Evolutionary conservation across 1,140 invertebrate species (phyloP), one percentile per base, ranked within the genome.

Genomic region (Apis laboriosa): DNA sequence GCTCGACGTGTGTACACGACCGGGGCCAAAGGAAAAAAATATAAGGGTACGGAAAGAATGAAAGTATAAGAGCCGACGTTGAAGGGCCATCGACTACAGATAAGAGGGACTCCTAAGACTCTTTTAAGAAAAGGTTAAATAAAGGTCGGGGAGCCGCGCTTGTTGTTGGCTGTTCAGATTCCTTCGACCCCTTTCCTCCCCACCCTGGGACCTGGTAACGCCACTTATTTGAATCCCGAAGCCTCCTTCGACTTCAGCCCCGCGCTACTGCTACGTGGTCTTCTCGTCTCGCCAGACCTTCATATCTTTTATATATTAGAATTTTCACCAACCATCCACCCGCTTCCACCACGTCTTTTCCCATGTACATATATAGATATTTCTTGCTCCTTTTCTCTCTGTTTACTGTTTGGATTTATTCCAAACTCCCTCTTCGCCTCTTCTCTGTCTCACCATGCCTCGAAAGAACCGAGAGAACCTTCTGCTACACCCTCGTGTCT

Each of bases 91-190:
- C 92, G 92, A 93, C 90, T 86, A 78, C 89, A 90, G 92, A 93
- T 92, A 92, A 92, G 90, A 91, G 90, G 85, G 86, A 86, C 89
- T 92, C 88, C 89, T 88, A 92, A 93, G 92, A 92, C 90, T 92
- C 87, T 90, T 90, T 92, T 91, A 92, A 93, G 92, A 92, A 93
- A 94, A 93, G 92, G 92, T 94, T 93, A 93, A 94, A 93, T 93
- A 94, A 93, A 93, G 92, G 89, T 90, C 88, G 88, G 81, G 83
- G 88, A 80, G 83, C 83, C 77, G 86, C 84, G 88, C 88, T 89
- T 92, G 92, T 93, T 94, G 93, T 94, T 94, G 90, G 92, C 93
- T 92, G 92, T 94, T 93, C 90, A 93, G 93, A 94, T 94, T 93
- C 92, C 91, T 91, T 90, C 90, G 86, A 90, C 83, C 85, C 86